phyloP scores from a whole-genome alignment of 2,888 invertebrate species.

The Cybosia mesomella region DNA sequence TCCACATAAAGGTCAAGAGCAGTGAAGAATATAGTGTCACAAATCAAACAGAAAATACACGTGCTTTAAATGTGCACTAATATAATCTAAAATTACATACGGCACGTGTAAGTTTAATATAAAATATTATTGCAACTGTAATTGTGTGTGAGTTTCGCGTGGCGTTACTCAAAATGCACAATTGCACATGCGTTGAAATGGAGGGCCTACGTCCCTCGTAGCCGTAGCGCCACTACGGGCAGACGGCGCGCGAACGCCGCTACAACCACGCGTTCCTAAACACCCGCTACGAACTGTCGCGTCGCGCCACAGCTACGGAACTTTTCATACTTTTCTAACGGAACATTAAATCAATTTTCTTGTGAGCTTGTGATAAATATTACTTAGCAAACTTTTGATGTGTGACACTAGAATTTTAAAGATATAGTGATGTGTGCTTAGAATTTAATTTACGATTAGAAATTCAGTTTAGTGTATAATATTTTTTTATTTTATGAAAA shows the following conservation, averaged over 20 bases:
- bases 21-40: not conserved
- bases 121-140: not conserved
- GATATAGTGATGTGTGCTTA: conserved; percentile 47
- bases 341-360: conserved; percentile 53
- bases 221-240: conserved; percentile 64
- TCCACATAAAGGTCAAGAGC: not conserved
- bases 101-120: not conserved
- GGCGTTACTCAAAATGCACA: conserved; percentile 71
- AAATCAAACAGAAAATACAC: not conserved
- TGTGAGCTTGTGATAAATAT: conserved; percentile 52
- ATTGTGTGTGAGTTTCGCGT: conserved; percentile 27
- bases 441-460: conserved; percentile 28
- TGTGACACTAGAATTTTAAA: conserved; percentile 42
- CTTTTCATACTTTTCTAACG: conserved; percentile 82
- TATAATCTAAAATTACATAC: not conserved
- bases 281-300: conserved; percentile 64
- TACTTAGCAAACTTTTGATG: conserved; percentile 60
- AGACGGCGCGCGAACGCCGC: conserved; percentile 81
- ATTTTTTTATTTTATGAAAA: conserved; percentile 44
- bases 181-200: conserved; percentile 81
- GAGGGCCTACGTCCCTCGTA: conserved; percentile 58
- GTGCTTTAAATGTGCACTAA: not conserved
- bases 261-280: conserved; percentile 64
- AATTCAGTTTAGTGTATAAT: conserved; percentile 44
- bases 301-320: conserved; percentile 64